phyloP scores from a whole-genome alignment of 2,888 invertebrate genomes.

The Bugula neritina region DNA sequence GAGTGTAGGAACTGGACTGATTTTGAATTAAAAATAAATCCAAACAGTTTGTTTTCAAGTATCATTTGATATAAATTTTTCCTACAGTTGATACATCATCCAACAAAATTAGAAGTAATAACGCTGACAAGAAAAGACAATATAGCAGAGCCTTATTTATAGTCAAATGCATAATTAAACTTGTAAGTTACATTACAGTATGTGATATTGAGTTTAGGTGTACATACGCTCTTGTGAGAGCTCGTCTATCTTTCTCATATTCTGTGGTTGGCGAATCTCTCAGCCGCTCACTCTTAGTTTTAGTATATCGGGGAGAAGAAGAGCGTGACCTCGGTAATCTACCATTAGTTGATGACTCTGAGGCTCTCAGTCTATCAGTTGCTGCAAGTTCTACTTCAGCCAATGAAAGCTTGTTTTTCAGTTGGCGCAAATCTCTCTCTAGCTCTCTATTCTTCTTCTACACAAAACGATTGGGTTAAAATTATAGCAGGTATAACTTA shows the following conservation, averaged over 20 bases:
- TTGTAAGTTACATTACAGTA: too few relatives aligned
- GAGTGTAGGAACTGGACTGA: too few relatives aligned
- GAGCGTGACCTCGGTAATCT: neutral
- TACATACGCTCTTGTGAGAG: conserved; percentile 20
- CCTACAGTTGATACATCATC: too few relatives aligned
- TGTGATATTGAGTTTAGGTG: too few relatives aligned
- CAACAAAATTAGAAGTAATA: too few relatives aligned
- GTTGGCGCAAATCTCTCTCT: neutral
- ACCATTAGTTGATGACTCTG: neutral
- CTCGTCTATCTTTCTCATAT: conserved; percentile 17
- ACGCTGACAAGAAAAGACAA: too few relatives aligned
- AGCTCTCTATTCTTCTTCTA: conserved; percentile 18
- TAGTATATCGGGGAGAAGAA: neutral
- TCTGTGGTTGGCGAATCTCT: neutral
- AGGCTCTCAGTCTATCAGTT: neutral
- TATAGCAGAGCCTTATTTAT: too few relatives aligned
- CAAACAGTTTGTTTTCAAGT: too few relatives aligned
- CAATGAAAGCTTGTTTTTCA: conserved; percentile 7
- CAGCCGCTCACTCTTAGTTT: neutral
- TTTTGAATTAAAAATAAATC: too few relatives aligned
- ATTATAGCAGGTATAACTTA: too few relatives aligned
- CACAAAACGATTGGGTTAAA: neutral
- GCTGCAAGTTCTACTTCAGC: neutral
- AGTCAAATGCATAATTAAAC: too few relatives aligned
- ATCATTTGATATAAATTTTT: too few relatives aligned